Base-by-base conservation (phyloP, 2,113 vertebrate species). In the Lanius ludovicianus region DNA sequence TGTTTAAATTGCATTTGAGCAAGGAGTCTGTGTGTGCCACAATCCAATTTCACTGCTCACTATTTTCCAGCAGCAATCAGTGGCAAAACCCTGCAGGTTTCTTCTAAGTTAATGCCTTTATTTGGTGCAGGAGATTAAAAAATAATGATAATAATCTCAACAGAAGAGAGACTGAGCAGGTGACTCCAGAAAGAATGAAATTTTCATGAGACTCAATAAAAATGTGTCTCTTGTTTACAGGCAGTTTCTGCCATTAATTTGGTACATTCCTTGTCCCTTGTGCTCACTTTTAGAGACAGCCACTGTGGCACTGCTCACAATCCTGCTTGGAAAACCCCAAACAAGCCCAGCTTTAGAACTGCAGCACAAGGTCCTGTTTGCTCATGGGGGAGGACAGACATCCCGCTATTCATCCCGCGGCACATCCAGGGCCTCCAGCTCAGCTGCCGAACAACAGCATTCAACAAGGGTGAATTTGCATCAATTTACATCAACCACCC, bases 271-370 rank as follows among this genome's bases (percentile, higher is more conserved):
- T 80, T 17, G 9, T 21, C 37, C 59, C 64, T 31, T 14, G 22
- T 20, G 56, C 49, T 82, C 47, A 22, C 39, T 89, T 70, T 50
- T 23, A 31, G 50, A 89, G 87, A 44, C 64, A 69, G 49, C 41
- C 30, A 15, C 85, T 90, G 75, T 33, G 71, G 65, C 62, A 2
- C 62, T 93, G 91, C 31, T 83, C 64, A 63, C 60, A 70, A n/a
- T 19, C 68, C 92, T 53, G 78, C 78, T 53, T 83, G 85, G 75
- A 87, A 56, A 80, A 83, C 7, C 7, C 5, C 68, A 14, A 90
- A 92, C 85, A 96, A 95, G 75, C 25, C 25, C 92, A 69, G 87
- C 78, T 93, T 92, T 49, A 73, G 84, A 82, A 76, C 10, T 16
- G 53, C 67, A 63, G 81, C 92, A 82, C 87, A 78, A 75, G 93